Conservation (phyloP, 2,888 invertebrate genomes). For the Pyrrhia umbra region DNA sequence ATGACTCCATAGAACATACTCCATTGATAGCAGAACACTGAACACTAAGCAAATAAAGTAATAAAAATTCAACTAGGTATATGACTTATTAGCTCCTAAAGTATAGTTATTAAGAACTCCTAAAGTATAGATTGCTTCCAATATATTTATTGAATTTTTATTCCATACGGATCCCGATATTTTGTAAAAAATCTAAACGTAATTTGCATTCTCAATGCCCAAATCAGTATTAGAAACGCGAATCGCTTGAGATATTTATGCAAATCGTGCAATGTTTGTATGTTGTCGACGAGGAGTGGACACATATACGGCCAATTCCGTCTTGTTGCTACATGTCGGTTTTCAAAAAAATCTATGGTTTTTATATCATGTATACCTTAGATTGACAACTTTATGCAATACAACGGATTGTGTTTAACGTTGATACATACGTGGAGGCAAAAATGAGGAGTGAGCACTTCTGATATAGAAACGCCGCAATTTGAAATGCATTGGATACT, state of each 20-base stretch:
- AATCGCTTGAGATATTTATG: conserved; percentile 26
- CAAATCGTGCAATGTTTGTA: conserved; percentile 21
- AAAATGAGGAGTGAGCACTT: neutral
- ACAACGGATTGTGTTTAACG: neutral
- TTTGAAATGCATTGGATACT: conserved; percentile 17
- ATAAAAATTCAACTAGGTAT: neutral
- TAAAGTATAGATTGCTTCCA: neutral
- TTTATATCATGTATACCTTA: no score
- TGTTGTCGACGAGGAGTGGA: conserved; percentile 6
- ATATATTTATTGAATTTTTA: conserved; percentile 12
- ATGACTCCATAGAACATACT: conserved; percentile 3
- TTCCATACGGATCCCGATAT: neutral
- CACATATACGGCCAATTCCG: neutral
- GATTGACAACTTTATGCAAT: no score
- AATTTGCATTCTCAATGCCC: conserved; percentile 13
- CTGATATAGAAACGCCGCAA: neutral
- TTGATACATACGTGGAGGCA: neutral
- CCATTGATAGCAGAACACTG: conserved; percentile 11
- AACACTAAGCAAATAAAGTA: neutral
- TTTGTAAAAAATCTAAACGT: conserved; percentile 1
- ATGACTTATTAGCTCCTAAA: neutral
- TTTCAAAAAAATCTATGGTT: neutral
- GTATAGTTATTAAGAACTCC: neutral
- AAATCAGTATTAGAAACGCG: conserved; percentile 24
- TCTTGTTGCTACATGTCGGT: neutral